Conservation (phyloP, 1,140 invertebrate genomes). For the Venturia canescens region DNA sequence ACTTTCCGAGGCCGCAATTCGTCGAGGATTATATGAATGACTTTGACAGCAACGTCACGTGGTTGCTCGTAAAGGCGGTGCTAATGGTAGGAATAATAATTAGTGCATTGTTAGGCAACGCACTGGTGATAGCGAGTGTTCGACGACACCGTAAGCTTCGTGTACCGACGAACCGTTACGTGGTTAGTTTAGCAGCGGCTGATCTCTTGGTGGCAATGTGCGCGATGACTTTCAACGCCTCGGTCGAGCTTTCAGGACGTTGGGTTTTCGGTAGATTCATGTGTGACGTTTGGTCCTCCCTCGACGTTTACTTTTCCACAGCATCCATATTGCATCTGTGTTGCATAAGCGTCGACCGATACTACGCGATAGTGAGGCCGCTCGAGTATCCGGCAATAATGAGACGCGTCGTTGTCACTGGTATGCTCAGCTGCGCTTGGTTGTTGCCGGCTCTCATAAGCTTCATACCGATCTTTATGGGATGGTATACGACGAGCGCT, state of each 20-base stretch:
- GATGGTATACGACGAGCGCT: slow-evolving; percentile 91
- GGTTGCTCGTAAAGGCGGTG: slow-evolving; percentile 76
- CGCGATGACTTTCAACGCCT: slow-evolving; percentile 97
- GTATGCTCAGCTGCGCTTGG: slow-evolving; percentile 93
- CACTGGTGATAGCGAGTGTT: slow-evolving; percentile 87
- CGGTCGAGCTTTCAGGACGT: slow-evolving; percentile 85
- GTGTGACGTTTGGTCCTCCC: slow-evolving; percentile 96
- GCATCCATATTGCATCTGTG: slow-evolving; percentile 96
- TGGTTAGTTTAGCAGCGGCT: slow-evolving; percentile 94
- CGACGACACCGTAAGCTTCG: slow-evolving; percentile 87
- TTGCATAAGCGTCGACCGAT: slow-evolving; percentile 95
- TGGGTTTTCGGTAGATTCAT: slow-evolving; percentile 94
- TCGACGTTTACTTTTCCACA: slow-evolving; percentile 97
- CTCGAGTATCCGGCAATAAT: slow-evolving; percentile 93
- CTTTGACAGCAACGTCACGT: slow-evolving; percentile 2
- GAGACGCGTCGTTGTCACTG: slow-evolving; percentile 87
- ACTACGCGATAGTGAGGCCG: slow-evolving; percentile 92
- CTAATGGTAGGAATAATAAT: slow-evolving; percentile 86
- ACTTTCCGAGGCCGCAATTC: slow-evolving; percentile 12
- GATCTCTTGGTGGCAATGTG: slow-evolving; percentile 94
- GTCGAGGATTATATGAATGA: slow-evolving; percentile 1
- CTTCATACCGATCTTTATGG: slow-evolving; percentile 95
- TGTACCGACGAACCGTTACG: slow-evolving; percentile 96
- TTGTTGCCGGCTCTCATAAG: slow-evolving; percentile 93
- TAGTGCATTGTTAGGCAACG: slow-evolving; percentile 87